These are phyloP conservation scores for Brachyrhaphis roseni DNA, from an alignment of 2,797 vertebrate genomes.

Conservation along the genomic window DNA sequence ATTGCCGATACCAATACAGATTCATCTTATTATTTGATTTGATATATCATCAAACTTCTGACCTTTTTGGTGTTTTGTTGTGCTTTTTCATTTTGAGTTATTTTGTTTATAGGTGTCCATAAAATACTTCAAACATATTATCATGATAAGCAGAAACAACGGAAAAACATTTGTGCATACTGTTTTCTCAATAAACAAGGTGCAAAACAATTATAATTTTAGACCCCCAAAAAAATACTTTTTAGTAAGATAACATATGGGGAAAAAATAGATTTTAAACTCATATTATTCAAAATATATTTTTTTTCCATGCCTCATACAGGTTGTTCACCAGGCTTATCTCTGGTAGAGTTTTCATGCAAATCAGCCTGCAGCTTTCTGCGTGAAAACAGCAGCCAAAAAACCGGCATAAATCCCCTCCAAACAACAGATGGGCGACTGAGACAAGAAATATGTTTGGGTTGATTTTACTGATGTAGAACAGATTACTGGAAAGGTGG, in stretches of 20 bases:
- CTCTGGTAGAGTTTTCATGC: background rate
- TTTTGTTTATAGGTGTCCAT: background rate
- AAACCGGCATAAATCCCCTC: background rate
- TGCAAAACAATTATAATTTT: background rate
- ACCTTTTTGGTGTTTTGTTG: background rate
- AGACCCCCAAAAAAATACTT: background rate
- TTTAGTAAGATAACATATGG: background rate
- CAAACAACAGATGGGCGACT: conserved; percentile 9
- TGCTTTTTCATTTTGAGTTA: background rate
- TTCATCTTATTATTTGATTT: background rate
- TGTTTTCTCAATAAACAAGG: background rate
- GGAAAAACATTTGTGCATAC: too few species aligned
- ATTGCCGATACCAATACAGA: background rate
- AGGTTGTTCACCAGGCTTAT: background rate
- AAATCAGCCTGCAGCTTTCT: background rate
- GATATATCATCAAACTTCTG: background rate
- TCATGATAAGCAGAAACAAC: background rate
- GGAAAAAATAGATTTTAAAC: background rate
- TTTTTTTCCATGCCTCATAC: background rate
- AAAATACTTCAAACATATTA: background rate
- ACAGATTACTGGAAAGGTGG: conserved; percentile 58
- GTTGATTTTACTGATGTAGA: conserved; percentile 13
- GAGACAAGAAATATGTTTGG: conserved; percentile 12
- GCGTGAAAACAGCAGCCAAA: background rate
- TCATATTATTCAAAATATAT: background rate